Evolutionary conservation across 2,888 invertebrate species (phyloP), one percentile per base, ranked within the genome.

Genomic region (Mantis religiosa): DNA sequence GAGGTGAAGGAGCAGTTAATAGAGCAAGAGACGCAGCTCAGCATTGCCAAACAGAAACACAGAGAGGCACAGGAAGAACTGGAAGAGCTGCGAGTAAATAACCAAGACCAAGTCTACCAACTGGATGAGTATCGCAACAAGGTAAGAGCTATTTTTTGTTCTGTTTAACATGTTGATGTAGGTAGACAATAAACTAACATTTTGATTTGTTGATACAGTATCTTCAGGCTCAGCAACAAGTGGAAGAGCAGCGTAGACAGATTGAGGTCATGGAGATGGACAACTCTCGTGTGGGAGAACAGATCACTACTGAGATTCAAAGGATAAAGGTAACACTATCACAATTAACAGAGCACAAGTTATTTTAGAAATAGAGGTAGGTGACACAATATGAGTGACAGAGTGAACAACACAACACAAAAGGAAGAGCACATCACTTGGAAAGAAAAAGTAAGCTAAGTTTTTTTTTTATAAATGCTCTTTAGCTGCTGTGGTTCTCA

Each of bases 261-360:
- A 94, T 96, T 91, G 96, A 96, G 90, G 93, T 96, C 92, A 95
- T 96, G 95, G 96, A 96, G 91, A 94, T 96, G 94, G 96, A 96
- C 91, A 96, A 96, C 91, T 95, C 95, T 28, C 93, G 96, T 86
- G 95, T 96, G 91, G 95, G 95, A 91, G 96, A 96, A 91, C 96
- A 96, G 92, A 96, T 96, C 83, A 96, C 95, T 91, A 92, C 96
- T 27, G 96, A 96, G 92, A 96, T 96, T 89, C 95, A 96, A 91
- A 93, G 95, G 90, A 96, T 96, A 15, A 96, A 96, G 91, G 93
- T 93, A 90, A 27, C 41, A 41, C 12, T 41, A 41, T 0, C 12
- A 34, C 4, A 34, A n/a, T n/a, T n/a, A n/a, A n/a, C n/a, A n/a
- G n/a, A n/a, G n/a, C n/a, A n/a, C n/a, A n/a, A n/a, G n/a, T n/a